These are phyloP conservation scores for Gobiocypris rarus DNA, from an alignment of 2,113 vertebrate species.

Conservation along the genomic window DNA sequence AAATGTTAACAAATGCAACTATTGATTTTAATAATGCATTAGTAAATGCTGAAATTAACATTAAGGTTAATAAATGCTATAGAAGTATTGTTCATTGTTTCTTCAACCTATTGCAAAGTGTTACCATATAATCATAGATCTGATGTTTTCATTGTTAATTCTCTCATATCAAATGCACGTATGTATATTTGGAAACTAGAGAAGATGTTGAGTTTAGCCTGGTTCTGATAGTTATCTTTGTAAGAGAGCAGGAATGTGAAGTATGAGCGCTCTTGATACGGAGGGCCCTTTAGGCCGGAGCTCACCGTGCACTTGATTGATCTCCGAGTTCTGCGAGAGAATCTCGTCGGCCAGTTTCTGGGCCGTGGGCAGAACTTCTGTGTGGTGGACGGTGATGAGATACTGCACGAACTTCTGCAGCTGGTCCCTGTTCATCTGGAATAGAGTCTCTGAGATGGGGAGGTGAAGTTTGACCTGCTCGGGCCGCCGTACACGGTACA, in stretches of 20 bases:
- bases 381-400: conserved; percentile 98
- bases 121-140: no score
- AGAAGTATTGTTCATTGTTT: no score
- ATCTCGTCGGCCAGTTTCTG: conserved; percentile 98
- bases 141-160: no score
- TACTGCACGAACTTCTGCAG: conserved; percentile 99
- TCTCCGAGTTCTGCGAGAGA: conserved; percentile 98
- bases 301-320: conserved; percentile 99
- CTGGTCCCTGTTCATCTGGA: conserved; percentile 99
- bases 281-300: background rate
- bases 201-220: background rate
- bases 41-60: no score
- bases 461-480: conserved; percentile 99
- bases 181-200: no score
- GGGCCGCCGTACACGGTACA: conserved; percentile 97
- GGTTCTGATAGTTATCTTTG: background rate
- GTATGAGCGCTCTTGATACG: background rate
- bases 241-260: background rate
- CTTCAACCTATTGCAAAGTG: no score
- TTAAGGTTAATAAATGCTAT: no score
- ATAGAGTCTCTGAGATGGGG: conserved; percentile 98
- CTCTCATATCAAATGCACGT: no score
- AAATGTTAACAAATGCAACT: no score
- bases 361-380: conserved; percentile 96
- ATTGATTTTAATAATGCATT: no score